Evolutionary conservation across 1,140 invertebrate genomes (phyloP), one percentile per base, ranked within the genome.

Genomic region (Cyclargus thomasi): DNA sequence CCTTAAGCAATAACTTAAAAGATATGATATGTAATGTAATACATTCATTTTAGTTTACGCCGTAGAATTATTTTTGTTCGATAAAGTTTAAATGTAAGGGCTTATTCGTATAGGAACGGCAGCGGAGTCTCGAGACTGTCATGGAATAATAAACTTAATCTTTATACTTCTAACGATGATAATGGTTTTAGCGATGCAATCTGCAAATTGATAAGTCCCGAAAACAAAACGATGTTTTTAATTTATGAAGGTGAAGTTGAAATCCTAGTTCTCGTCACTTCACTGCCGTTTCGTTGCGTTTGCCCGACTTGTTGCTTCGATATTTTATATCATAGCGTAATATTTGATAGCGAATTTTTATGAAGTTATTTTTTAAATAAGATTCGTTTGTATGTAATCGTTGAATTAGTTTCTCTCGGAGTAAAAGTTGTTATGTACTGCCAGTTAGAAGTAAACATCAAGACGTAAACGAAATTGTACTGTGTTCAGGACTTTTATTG

Each of bases 381-480:
- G 67, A 70, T 79, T 85, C 75, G 67, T 80, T 81, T 81, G 71
- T 76, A 79, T 74, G 70, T 79, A 82, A 82, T 80, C 79, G 72
- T 85, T 83, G 67, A 74, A 74, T 80, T 78, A 74, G 72, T 77
- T 78, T 83, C 76, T 81, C 74, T 79, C 79, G 79, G 71, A 74
- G 74, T 81, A 86, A 81, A 81, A 76, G 76, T 82, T 80, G 83
- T 85, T 84, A 81, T 68, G 74, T 81, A 87, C 86, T 89, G 84
- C 86, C 86, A 89, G 83, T 81, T 78, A 73, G 82, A 82, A 82
- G 82, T 85, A 83, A 85, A 89, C 85, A 85, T 83, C 83, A 85
- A 86, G 65, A 20, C 18, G 55, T 59, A 21, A 59, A 59, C 55
- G 55, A 59, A 59, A 6, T 47, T 18, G 17, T 59, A 20, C 18